Percentiles rank a stretch among this genome's conserved stretches.
These are phyloP conservation scores for Ennomos fuscantarius DNA, from an alignment of 2,888 invertebrate species.

Conservation along the genomic window DNA sequence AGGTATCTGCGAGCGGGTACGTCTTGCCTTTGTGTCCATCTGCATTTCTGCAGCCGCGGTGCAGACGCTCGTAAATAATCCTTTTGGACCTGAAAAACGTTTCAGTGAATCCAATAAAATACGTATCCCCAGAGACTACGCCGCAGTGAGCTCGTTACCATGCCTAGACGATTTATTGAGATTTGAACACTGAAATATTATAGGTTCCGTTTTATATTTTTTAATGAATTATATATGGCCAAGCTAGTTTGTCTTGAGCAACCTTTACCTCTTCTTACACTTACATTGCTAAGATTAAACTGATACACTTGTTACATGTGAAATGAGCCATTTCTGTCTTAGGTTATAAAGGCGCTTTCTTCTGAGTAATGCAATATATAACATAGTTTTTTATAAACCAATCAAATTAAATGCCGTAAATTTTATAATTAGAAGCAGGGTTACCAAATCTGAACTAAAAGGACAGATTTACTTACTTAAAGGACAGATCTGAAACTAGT, in stretches of 20 bases:
- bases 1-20: conserved; percentile 33
- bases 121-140: conserved; percentile 84
- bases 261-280: not conserved
- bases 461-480: no score
- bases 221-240: conserved; percentile 58
- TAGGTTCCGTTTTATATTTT: conserved; percentile 80
- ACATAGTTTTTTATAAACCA: no score
- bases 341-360: no score
- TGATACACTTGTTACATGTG: not conserved
- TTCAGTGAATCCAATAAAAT: conserved; percentile 85
- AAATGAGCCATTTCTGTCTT: not conserved
- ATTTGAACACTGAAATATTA: conserved; percentile 84
- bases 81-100: conserved; percentile 83
- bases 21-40: conserved; percentile 66
- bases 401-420: no score
- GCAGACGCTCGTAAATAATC: conserved; percentile 84
- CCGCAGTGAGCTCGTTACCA: conserved; percentile 84
- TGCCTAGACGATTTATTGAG: conserved; percentile 85
- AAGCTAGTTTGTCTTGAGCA: conserved; percentile 6
- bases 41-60: conserved; percentile 79
- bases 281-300: no score
- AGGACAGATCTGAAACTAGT: no score
- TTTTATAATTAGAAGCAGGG: no score
- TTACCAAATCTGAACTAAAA: no score
- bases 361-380: no score